Conservation (phyloP, 2,113 vertebrate genomes). For the Aptenodytes forsteri region DNA sequence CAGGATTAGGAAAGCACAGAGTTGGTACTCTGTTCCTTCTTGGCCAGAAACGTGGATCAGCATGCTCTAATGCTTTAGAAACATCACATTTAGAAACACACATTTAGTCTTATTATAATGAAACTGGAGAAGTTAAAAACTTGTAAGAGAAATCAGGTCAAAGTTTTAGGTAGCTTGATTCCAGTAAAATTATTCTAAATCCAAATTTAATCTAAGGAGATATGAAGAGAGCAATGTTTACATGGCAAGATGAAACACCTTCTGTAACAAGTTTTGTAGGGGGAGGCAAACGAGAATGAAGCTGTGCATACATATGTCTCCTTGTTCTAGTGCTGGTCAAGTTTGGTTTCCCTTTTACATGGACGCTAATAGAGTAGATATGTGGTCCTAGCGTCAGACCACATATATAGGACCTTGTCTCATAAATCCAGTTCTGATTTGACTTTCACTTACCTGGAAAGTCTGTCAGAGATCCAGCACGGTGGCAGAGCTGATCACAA, state of each 20-base stretch:
- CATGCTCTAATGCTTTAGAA: not conserved
- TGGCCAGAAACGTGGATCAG: not conserved
- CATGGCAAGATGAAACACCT: not conserved
- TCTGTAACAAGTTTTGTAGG: not conserved
- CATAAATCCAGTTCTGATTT: not conserved
- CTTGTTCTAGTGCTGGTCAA: not conserved
- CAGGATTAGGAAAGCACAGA: not conserved
- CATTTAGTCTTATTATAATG: not conserved
- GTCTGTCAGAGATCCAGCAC: not conserved
- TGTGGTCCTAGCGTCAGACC: fast-evolving
- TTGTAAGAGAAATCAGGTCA: not conserved
- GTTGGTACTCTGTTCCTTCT: not conserved
- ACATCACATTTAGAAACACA: not conserved
- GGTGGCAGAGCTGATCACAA: not conserved
- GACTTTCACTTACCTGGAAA: not conserved
- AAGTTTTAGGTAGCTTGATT: not conserved
- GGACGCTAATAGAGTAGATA: not conserved
- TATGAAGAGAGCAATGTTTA: not conserved
- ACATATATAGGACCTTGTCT: not conserved
- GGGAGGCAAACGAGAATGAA: not conserved
- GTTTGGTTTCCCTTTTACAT: not conserved
- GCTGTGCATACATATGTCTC: fast-evolving
- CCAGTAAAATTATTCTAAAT: not conserved
- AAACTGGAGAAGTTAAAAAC: not conserved
- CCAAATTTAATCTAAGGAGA: not conserved